Evolutionary conservation across 2,797 vertebrate species (phyloP).

Genomic region (Rhabdomys pumilio): DNA sequence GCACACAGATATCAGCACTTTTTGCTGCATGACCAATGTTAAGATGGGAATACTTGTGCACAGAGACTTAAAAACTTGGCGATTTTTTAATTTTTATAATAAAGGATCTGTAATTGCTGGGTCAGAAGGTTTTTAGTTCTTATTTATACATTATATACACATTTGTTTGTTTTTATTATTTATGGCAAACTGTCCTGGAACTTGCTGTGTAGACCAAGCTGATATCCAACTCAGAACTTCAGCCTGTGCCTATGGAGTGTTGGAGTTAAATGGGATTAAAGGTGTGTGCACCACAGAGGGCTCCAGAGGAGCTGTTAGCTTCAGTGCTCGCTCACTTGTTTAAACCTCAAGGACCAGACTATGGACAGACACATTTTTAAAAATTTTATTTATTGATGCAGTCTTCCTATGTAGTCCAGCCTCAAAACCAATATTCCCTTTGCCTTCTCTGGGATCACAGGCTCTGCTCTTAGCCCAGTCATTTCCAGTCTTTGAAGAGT

Average conservation of each 20-base stretch:
- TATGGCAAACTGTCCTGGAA: background rate
- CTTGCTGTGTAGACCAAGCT: background rate
- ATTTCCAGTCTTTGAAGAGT: background rate
- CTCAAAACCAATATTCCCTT: background rate
- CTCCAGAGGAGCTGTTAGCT: too few relatives aligned
- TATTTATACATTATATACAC: background rate
- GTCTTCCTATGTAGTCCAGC: background rate
- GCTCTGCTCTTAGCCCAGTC: background rate
- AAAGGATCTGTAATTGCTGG: background rate
- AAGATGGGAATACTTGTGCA: background rate
- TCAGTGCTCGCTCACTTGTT: background rate
- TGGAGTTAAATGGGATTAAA: too few relatives aligned
- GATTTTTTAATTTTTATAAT: background rate
- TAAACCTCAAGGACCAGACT: background rate
- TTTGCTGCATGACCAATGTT: background rate
- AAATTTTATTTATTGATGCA: background rate
- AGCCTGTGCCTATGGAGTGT: background rate
- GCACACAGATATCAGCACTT: background rate
- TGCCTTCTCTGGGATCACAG: background rate
- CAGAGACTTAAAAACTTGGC: background rate
- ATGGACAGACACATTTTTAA: background rate
- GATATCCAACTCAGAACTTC: background rate
- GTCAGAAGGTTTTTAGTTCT: background rate
- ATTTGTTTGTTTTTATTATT: too few relatives aligned
- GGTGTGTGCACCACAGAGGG: background rate